A percentile compares a stretch with the other conserved stretches of the same genome.
These are phyloP conservation scores for Caenorhabditis afra DNA, from an alignment of 2,888 invertebrate species.

Conservation along the genomic window DNA sequence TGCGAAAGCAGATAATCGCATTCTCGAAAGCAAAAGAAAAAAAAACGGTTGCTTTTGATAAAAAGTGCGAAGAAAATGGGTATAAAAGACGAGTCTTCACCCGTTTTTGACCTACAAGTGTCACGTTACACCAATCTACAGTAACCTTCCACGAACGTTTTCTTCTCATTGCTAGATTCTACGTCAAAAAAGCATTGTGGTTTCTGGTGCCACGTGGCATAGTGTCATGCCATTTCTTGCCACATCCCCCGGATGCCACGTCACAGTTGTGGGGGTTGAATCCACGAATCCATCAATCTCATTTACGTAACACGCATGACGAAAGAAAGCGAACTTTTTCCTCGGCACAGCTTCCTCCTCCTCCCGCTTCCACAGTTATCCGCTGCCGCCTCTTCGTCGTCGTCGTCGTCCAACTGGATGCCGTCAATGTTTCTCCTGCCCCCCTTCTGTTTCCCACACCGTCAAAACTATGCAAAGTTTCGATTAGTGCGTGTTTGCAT, in stretches of 20 bases:
- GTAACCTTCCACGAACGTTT: too few species aligned
- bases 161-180: too few species aligned
- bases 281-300: conserved; percentile 37
- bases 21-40: background rate
- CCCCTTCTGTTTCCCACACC: background rate
- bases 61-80: conserved; percentile 11
- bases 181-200: too few species aligned
- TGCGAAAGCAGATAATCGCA: conserved; percentile 17
- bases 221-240: background rate
- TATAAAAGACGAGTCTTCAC: background rate
- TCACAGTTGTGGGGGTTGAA: too few species aligned
- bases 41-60: conserved; percentile 1
- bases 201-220: background rate
- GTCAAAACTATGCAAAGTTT: background rate
- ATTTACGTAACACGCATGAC: conserved; percentile 51
- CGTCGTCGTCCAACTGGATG: conserved; percentile 19
- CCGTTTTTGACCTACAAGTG: too few species aligned
- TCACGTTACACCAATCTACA: too few species aligned
- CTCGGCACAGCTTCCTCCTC: conserved; percentile 3
- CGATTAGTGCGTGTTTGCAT: conserved; percentile 38
- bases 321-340: conserved; percentile 36
- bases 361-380: background rate
- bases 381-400: too few species aligned
- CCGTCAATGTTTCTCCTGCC: conserved; percentile 3
- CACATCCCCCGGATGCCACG: conserved; percentile 7